Evolutionary conservation across 1,140 invertebrate species (phyloP), one percentile per base, ranked within the genome.

Genomic region (Calycopis cecrops): DNA sequence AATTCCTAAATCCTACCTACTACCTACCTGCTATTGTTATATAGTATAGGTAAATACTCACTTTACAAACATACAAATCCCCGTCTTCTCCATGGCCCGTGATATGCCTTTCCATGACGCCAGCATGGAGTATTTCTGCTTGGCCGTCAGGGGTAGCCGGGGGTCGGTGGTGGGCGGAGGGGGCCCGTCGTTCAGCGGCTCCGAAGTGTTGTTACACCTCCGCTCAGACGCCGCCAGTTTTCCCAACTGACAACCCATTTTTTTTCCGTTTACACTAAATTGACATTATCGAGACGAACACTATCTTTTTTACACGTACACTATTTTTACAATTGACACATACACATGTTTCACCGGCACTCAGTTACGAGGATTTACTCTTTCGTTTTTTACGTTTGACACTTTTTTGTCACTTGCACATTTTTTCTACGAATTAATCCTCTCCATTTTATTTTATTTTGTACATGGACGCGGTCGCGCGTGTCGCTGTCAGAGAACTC

Each of bases 71-170:
- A 97, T 97, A 82, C 91, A 92, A 62, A 97, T 91, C 12, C 95
- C 96, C 21, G 96, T 97, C 11, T 93, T 91, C 80, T 95, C 94
- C 90, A 97, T 94, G 1, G 95, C 95, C 63, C 95, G 91, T 44
- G 92, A 92, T 60, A 97, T 96, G 4, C 93, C 95, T 76, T 96
- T 96, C 96, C 96, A 97, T 10, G 94, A 96, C 1, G 95, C 95
- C 35, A 95, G 89, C 88, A 97, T 94, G 57, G 90, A 93, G 79
- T 95, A 97, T 79, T 94, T 96, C 88, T 97, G 95, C 72, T 93
- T 93, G 4, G 94, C 94, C 0, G 93, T 96, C 16, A 97, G 88
- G 0, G 95, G 95, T 57, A 97, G 89, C 37, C 94, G 81, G 1
- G 94, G 93, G 81, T 96, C 95, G 3, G 91, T 91, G 9, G 92